Evolutionary conservation across 2,797 vertebrate genomes (phyloP).

Genomic region (Darevskia mixta): DNA sequence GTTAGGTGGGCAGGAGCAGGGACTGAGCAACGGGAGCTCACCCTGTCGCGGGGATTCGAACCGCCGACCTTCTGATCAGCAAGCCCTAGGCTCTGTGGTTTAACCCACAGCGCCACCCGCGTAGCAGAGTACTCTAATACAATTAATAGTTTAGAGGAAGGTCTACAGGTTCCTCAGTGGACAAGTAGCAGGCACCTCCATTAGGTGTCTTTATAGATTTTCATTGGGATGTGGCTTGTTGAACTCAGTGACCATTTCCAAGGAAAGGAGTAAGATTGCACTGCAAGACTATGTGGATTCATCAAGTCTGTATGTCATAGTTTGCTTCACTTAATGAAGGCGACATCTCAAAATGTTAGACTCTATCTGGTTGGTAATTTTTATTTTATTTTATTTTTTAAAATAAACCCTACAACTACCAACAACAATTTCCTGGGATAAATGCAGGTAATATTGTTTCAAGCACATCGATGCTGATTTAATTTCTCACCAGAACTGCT

Average conservation of each 20-base stretch:
- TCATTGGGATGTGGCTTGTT: background rate
- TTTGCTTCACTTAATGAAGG: constrained; percentile 28
- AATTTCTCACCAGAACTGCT: constrained; percentile 40
- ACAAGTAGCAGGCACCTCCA: background rate
- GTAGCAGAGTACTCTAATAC: too few species aligned
- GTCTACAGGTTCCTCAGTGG: too few species aligned
- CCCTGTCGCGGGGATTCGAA: too few species aligned
- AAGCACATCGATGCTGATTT: constrained; percentile 31
- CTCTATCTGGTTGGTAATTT: background rate
- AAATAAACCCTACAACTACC: background rate
- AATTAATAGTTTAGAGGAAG: background rate
- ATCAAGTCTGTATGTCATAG: constrained; percentile 24
- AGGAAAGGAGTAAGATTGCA: background rate
- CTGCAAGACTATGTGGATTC: background rate
- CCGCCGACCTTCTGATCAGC: too few species aligned
- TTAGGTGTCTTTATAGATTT: background rate
- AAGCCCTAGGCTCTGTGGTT: too few species aligned
- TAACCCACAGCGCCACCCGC: too few species aligned
- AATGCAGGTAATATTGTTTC: constrained; percentile 41
- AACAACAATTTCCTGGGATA: constrained; percentile 34
- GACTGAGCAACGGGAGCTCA: too few species aligned
- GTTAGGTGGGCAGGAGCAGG: too few species aligned
- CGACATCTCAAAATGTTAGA: constrained; percentile 24
- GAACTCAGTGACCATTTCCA: background rate
- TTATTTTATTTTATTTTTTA: background rate